A percentile compares a stretch with the other conserved stretches of the same genome.
Conservation (phyloP, 2,797 vertebrate genomes). For the Gymnodraco acuticeps region DNA sequence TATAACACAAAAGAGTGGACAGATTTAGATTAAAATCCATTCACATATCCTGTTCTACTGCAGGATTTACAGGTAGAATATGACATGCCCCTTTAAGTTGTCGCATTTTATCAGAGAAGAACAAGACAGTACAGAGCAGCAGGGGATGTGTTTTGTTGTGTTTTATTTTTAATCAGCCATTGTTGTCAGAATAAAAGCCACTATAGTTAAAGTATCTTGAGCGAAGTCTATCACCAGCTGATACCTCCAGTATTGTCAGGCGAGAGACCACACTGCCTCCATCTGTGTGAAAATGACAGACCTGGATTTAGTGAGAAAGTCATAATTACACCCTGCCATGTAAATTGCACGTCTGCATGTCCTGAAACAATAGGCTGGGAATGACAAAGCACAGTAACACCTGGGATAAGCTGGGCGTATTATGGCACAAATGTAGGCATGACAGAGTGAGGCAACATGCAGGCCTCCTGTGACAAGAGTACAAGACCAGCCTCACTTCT, state of each 20-base stretch:
- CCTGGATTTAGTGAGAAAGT: slow-evolving; percentile 71
- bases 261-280: slow-evolving; percentile 64
- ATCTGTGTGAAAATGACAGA: slow-evolving; percentile 82
- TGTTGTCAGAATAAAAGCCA: too few species aligned
- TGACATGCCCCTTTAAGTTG: too few species aligned
- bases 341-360: slow-evolving; percentile 83
- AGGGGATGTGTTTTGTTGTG: too few species aligned
- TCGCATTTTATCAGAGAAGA: too few species aligned
- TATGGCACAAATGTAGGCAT: slow-evolving; percentile 60
- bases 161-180: too few species aligned
- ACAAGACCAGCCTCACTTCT: slow-evolving; percentile 28
- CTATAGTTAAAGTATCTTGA: not conserved
- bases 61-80: too few species aligned
- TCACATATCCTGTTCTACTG: too few species aligned
- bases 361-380: slow-evolving; percentile 67
- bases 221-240: slow-evolving; percentile 9
- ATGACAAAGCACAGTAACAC: slow-evolving; percentile 68
- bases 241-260: slow-evolving; percentile 12
- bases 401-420: slow-evolving; percentile 67
- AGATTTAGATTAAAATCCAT: too few species aligned
- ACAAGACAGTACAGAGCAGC: too few species aligned
- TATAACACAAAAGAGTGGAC: too few species aligned
- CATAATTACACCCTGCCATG: slow-evolving; percentile 82
- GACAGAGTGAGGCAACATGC: slow-evolving; percentile 48
- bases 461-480: slow-evolving; percentile 68